Percentiles rank a stretch among this genome's conserved stretches.
Conservation (phyloP, 2,888 invertebrate genomes). For the Fragum sueziense region DNA sequence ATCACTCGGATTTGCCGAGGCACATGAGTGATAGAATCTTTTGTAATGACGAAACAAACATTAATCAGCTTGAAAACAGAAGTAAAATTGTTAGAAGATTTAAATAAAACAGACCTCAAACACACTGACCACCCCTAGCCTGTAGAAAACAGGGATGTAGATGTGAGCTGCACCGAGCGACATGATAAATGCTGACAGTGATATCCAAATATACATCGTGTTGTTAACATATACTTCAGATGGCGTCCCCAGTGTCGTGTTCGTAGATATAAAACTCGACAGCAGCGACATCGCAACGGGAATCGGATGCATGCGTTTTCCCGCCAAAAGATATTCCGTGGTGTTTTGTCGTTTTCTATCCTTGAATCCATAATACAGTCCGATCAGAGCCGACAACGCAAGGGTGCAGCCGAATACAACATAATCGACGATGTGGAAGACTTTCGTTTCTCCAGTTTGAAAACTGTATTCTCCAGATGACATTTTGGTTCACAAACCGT, state of each 20-base stretch:
- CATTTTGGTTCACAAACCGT: conserved; percentile 7
- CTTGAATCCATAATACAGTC: conserved; percentile 71
- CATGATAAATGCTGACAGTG: conserved; percentile 69
- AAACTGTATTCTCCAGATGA: conserved; percentile 57
- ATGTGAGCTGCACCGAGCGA: conserved; percentile 69
- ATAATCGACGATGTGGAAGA: conserved; percentile 68
- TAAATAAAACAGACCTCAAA: conserved; percentile 60
- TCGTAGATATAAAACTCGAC: conserved; percentile 79
- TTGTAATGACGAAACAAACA: too few relatives aligned
- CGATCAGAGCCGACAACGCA: conserved; percentile 70
- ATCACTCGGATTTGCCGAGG: too few relatives aligned
- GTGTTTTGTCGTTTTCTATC: conserved; percentile 68
- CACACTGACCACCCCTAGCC: conserved; percentile 67
- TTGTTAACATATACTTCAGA: conserved; percentile 77
- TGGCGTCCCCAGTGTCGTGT: conserved; percentile 77
- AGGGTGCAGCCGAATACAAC: conserved; percentile 69
- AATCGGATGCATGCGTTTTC: conserved; percentile 70
- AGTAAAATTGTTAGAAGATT: too few relatives aligned
- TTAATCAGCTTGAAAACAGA: too few relatives aligned
- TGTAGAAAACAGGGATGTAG: conserved; percentile 70
- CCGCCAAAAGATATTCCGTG: conserved; percentile 73
- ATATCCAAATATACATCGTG: conserved; percentile 72
- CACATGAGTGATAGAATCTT: too few relatives aligned
- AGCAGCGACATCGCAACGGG: conserved; percentile 77
- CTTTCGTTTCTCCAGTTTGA: conserved; percentile 47